Conservation (phyloP, 2,113 vertebrate species). For the Osmerus eperlanus region DNA sequence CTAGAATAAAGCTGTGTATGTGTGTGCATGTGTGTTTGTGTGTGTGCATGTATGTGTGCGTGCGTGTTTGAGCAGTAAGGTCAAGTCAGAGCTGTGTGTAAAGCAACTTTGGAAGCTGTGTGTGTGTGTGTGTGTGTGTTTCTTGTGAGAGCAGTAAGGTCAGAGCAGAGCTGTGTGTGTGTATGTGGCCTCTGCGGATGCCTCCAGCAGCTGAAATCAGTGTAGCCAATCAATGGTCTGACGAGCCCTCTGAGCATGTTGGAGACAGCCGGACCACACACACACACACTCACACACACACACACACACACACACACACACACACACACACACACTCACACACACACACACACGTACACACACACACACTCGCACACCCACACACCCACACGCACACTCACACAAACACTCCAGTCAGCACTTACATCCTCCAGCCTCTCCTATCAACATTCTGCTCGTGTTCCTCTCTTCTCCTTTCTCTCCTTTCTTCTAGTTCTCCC, state of each 20-base stretch:
- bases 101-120: background rate
- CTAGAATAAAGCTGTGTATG: background rate
- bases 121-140: slow-evolving; percentile 9
- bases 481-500: background rate
- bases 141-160: background rate
- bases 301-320: no score
- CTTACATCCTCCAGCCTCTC: background rate
- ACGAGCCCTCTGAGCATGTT: slow-evolving; percentile 32
- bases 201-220: slow-evolving; percentile 48
- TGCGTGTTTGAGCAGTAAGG: slow-evolving; percentile 30
- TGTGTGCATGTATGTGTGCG: slow-evolving; percentile 14
- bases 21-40: slow-evolving; percentile 35
- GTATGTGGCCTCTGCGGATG: slow-evolving; percentile 46
- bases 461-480: slow-evolving; percentile 4
- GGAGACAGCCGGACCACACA: slow-evolving; percentile 43
- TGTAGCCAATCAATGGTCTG: slow-evolving; percentile 58
- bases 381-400: no score
- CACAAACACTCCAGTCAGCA: slow-evolving; percentile 51
- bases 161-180: slow-evolving; percentile 4
- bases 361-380: slow-evolving; percentile 15
- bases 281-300: background rate
- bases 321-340: slow-evolving; percentile 16
- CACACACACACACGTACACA: no score
- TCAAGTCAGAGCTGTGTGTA: slow-evolving; percentile 35
- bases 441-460: slow-evolving; percentile 5